These are phyloP conservation scores for Ridgeia piscesae DNA, from an alignment of 1,140 invertebrate genomes.

Conservation along the genomic window DNA sequence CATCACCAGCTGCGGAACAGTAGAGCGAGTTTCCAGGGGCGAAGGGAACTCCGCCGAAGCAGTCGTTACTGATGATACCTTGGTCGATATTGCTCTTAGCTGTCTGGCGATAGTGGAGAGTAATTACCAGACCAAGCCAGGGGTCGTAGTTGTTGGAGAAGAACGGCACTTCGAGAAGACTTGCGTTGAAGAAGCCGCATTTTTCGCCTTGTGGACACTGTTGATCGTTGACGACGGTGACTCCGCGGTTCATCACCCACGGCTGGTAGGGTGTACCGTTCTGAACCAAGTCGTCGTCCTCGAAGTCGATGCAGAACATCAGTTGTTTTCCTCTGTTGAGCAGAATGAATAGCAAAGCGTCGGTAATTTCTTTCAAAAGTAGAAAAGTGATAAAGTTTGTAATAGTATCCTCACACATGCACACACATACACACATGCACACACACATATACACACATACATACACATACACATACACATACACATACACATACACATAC, in stretches of 20 bases:
- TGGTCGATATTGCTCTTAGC: neutral
- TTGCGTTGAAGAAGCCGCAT: neutral
- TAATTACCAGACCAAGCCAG: neutral
- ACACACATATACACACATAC: too few species aligned
- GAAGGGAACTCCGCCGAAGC: neutral
- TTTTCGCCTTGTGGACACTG: neutral
- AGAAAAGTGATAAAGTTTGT: too few species aligned
- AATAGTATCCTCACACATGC: too few species aligned
- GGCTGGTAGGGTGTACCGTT: neutral
- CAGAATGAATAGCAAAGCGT: neutral
- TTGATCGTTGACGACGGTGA: neutral
- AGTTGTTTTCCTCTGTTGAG: neutral
- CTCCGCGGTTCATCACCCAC: neutral
- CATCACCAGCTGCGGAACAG: neutral
- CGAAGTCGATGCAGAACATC: neutral
- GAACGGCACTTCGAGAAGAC: neutral
- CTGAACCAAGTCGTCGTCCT: neutral
- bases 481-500: too few species aligned
- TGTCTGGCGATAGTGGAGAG: neutral
- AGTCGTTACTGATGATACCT: neutral
- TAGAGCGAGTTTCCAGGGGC: neutral
- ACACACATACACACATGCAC: too few species aligned
- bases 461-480: too few species aligned
- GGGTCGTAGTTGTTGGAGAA: neutral
- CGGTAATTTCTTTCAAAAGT: neutral